Percentiles rank a stretch among this genome's conserved stretches.
Evolutionary conservation across 2,888 invertebrate genomes (phyloP).

Genomic region (Neocrepidodera transversa): DNA sequence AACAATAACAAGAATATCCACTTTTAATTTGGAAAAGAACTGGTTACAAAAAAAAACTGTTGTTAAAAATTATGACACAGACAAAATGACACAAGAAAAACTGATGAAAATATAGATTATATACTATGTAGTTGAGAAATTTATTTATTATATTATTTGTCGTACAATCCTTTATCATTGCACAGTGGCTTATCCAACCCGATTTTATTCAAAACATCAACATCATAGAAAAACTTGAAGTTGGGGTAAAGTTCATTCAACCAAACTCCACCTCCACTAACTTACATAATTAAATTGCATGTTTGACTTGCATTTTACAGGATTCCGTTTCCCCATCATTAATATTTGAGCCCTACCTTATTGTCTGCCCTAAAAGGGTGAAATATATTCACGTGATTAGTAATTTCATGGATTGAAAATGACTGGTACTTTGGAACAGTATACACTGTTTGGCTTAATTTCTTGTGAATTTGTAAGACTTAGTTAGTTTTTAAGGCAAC

Average conservation of each 20-base stretch:
- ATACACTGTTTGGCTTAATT: background rate
- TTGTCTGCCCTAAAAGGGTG: background rate
- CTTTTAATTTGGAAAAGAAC: too few relatives aligned
- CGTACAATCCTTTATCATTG: too few relatives aligned
- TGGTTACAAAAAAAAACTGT: too few relatives aligned
- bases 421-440: background rate
- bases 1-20: too few relatives aligned
- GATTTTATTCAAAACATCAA: too few relatives aligned
- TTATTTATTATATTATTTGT: too few relatives aligned
- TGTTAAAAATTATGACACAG: too few relatives aligned
- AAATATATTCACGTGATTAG: background rate
- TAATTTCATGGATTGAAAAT: background rate
- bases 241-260: constrained; percentile 29
- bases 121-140: too few relatives aligned
- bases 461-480: background rate
- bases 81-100: too few relatives aligned
- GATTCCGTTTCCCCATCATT: constrained; percentile 15
- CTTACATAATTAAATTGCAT: constrained; percentile 31
- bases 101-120: too few relatives aligned
- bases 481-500: background rate
- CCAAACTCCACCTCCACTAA: constrained; percentile 19
- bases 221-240: too few relatives aligned
- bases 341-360: background rate
- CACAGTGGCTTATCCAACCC: too few relatives aligned
- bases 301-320: constrained; percentile 27